Evolutionary conservation across 2,113 vertebrate genomes (phyloP).

Genomic region (Plecturocebus donacophilus): DNA sequence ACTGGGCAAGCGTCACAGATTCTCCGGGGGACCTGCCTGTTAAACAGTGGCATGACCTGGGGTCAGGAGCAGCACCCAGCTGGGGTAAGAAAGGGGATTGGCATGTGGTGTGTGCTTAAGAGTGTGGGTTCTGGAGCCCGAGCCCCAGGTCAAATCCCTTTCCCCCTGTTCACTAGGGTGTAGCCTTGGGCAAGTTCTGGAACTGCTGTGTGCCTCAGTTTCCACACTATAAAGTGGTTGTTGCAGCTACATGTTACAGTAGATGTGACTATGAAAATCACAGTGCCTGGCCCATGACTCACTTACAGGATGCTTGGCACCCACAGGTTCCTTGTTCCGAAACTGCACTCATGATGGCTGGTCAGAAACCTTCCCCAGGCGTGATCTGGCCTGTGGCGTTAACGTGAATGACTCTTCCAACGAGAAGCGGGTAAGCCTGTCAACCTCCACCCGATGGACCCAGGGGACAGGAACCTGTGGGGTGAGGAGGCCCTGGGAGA

Average conservation of each 20-base stretch:
- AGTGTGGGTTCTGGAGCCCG: rapidly evolving
- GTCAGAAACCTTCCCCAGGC: conserved; percentile 89
- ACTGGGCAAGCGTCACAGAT: not conserved
- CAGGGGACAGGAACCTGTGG: not conserved
- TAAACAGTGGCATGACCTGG: no score
- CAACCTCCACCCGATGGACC: not conserved
- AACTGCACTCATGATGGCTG: conserved; percentile 92
- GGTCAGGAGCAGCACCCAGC: rapidly evolving
- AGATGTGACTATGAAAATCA: not conserved
- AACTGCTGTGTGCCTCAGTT: not conserved
- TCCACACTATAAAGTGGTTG: not conserved
- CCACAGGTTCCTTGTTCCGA: conserved; percentile 89
- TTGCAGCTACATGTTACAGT: not conserved
- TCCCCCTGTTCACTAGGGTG: not conserved
- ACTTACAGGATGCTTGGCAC: not conserved
- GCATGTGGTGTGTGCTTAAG: rapidly evolving
- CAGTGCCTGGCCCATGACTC: not conserved
- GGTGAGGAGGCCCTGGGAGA: no score
- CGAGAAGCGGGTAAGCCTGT: conserved; percentile 80
- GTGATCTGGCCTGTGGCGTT: conserved; percentile 90
- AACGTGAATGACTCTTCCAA: conserved; percentile 85
- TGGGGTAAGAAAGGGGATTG: not conserved
- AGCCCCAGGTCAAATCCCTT: not conserved
- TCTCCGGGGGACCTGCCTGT: not conserved
- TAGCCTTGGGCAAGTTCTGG: not conserved